Conservation (phyloP, 1,140 invertebrate genomes). For the Heliconius hewitsoni region DNA sequence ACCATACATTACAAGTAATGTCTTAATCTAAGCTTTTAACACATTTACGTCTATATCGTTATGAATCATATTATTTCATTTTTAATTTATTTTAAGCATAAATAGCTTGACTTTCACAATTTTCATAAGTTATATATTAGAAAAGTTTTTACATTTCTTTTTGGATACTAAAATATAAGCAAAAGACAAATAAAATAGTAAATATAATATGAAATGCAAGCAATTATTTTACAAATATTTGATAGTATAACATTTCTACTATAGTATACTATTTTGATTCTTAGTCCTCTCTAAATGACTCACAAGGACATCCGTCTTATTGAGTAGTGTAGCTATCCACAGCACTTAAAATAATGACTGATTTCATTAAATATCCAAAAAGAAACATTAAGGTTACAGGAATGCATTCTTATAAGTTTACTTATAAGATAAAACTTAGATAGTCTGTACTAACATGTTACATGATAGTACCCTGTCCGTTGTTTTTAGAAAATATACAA, state of each 20-base stretch:
- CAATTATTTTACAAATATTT: too few species aligned
- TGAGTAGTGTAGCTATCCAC: slow-evolving; percentile 35
- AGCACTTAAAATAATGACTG: slow-evolving; percentile 69
- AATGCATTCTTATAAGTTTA: slow-evolving; percentile 49
- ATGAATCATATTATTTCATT: slow-evolving; percentile 38
- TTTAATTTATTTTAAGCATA: too few species aligned
- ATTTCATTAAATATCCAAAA: slow-evolving; percentile 61
- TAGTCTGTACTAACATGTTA: background rate
- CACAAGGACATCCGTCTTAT: slow-evolving; percentile 45
- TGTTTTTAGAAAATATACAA: too few species aligned
- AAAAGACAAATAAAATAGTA: too few species aligned
- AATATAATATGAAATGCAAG: too few species aligned
- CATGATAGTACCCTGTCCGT: too few species aligned
- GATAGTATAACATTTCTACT: too few species aligned
- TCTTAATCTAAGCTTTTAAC: slow-evolving; percentile 46
- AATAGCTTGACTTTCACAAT: too few species aligned
- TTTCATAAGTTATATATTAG: too few species aligned
- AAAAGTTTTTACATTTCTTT: too few species aligned
- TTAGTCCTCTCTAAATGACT: slow-evolving; percentile 36
- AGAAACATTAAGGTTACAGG: slow-evolving; percentile 46
- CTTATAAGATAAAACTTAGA: too few species aligned
- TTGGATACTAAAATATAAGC: too few species aligned
- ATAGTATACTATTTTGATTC: slow-evolving; percentile 10
- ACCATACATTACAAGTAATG: slow-evolving; percentile 46
- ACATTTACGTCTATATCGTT: slow-evolving; percentile 39